phyloP scores from a whole-genome alignment of 2,888 invertebrate species.

The Drosophila nigritarsus region DNA sequence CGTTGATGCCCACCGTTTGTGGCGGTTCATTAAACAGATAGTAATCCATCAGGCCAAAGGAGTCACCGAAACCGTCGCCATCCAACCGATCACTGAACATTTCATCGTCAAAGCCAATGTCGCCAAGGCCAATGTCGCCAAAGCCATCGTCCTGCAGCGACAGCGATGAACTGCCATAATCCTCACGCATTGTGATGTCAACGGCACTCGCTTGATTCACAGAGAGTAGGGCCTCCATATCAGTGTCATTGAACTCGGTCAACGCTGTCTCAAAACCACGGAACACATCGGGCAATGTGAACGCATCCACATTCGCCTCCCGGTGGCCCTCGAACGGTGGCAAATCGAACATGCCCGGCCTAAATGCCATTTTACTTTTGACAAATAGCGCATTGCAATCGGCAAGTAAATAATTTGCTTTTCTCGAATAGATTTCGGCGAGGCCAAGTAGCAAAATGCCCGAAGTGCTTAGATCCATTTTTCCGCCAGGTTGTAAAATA shows the following conservation, averaged over 20 bases:
- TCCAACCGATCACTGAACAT: slow-evolving; percentile 82
- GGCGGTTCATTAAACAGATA: slow-evolving; percentile 97
- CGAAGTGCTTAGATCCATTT: slow-evolving; percentile 99
- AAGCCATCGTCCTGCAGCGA: slow-evolving; percentile 98
- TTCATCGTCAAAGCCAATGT: slow-evolving; percentile 82
- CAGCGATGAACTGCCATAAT: slow-evolving; percentile 95
- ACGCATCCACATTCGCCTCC: slow-evolving; percentile 98
- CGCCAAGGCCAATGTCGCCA: slow-evolving; percentile 82
- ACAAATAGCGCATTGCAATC: slow-evolving; percentile 99
- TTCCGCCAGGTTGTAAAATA: slow-evolving; percentile 99
- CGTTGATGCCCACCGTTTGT: slow-evolving; percentile 44
- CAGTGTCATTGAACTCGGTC: slow-evolving; percentile 98
- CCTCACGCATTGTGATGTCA: slow-evolving; percentile 99
- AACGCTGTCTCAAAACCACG: slow-evolving; percentile 99
- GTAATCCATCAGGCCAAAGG: slow-evolving; percentile 94
- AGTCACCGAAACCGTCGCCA: slow-evolving; percentile 95
- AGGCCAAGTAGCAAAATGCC: slow-evolving; percentile 99
- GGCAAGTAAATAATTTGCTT: slow-evolving; percentile 98
- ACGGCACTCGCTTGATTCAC: slow-evolving; percentile 98
- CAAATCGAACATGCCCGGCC: slow-evolving; percentile 92
- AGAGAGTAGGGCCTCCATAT: slow-evolving; percentile 98
- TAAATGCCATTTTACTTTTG: not conserved
- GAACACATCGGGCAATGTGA: slow-evolving; percentile 99
- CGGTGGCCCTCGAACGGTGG: slow-evolving; percentile 94
- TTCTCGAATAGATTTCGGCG: slow-evolving; percentile 98